These are phyloP conservation scores for Lasioglossum marginatum DNA, from an alignment of 2,888 invertebrate genomes.

Conservation along the genomic window DNA sequence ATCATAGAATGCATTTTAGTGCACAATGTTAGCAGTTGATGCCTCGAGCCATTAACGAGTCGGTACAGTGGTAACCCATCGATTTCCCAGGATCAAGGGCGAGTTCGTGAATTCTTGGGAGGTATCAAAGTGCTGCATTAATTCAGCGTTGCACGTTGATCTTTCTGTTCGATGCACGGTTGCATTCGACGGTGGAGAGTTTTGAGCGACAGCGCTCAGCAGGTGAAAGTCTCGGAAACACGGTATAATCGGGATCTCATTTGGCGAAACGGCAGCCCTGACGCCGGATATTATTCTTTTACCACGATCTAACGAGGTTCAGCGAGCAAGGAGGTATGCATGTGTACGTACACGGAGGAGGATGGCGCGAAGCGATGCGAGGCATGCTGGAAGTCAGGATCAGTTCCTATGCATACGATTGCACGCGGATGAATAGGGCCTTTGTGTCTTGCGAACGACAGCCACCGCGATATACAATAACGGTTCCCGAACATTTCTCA, in stretches of 20 bases:
- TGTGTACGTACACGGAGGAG: conserved; percentile 19
- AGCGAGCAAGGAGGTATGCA: conserved; percentile 56
- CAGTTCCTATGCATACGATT: conserved; percentile 72
- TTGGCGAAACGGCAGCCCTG: conserved; percentile 33
- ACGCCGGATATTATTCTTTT: conserved; percentile 60
- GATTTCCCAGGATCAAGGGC: neutral
- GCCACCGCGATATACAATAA: conserved; percentile 73
- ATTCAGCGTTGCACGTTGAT: neutral
- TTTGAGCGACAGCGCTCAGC: neutral
- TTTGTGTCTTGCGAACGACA: conserved; percentile 74
- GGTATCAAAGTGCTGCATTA: neutral
- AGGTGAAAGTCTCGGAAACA: conserved; percentile 38
- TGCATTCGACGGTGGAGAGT: neutral
- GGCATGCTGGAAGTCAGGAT: conserved; percentile 70
- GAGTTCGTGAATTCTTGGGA: neutral
- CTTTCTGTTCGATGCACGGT: neutral
- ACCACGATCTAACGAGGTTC: conserved; percentile 60
- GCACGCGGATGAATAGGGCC: conserved; percentile 73
- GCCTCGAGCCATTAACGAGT: neutral
- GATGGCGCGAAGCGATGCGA: conserved; percentile 65
- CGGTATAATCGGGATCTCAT: conserved; percentile 42
- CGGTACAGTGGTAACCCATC: too few relatives aligned
- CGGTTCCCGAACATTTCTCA: conserved; percentile 72
- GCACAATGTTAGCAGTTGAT: too few relatives aligned
- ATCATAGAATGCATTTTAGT: too few relatives aligned